A percentile compares a stretch with the other conserved stretches of the same genome.
phyloP scores from a whole-genome alignment of 1,140 invertebrate genomes.

The Planococcus citri region DNA sequence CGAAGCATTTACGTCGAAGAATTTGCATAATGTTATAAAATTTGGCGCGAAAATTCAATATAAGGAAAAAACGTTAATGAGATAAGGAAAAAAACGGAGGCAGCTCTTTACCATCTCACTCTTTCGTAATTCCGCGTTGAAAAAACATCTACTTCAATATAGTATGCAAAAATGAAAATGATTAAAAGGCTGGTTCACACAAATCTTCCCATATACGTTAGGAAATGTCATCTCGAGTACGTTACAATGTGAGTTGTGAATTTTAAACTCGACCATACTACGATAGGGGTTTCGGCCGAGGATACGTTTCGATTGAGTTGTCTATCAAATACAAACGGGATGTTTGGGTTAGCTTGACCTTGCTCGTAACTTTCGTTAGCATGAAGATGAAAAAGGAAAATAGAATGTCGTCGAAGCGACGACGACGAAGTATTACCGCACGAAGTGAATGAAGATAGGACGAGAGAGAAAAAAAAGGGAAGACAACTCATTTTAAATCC shows the following conservation, averaged over 20 bases:
- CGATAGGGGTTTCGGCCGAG: too few species aligned
- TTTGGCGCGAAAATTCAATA: neutral
- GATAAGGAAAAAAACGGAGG: neutral
- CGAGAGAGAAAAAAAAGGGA: neutral
- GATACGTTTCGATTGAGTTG: too few species aligned
- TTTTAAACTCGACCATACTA: too few species aligned
- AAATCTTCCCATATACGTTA: too few species aligned
- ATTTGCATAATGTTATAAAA: neutral
- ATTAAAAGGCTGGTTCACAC: neutral
- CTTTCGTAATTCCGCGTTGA: too few species aligned
- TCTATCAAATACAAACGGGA: too few species aligned
- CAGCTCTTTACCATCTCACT: neutral
- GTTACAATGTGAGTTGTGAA: too few species aligned
- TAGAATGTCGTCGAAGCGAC: neutral
- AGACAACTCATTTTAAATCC: slow-evolving; percentile 20
- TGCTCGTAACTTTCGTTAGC: too few species aligned
- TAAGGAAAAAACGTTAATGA: neutral
- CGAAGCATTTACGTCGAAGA: neutral
- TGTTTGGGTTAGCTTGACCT: neutral
- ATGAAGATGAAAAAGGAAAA: too few species aligned
- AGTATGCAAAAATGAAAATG: neutral
- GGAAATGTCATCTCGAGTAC: neutral
- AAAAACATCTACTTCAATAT: neutral
- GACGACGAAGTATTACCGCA: neutral
- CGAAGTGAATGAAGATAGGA: too few species aligned